Base-by-base conservation (phyloP, 1,140 invertebrate species). In the Hetaerina americana region DNA sequence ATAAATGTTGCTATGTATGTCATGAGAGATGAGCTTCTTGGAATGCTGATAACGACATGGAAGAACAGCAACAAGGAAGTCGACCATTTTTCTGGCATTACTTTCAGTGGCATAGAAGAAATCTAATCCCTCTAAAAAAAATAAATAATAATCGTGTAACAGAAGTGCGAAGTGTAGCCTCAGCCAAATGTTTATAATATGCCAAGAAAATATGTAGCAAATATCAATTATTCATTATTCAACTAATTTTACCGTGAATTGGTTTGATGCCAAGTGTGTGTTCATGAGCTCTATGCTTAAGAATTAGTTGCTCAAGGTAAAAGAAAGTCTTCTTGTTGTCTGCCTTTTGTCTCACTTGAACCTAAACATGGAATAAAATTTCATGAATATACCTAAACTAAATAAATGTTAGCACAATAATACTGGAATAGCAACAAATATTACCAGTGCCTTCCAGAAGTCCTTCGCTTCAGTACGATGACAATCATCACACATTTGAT, bases 261-360 rank as follows among this genome's bases (percentile, higher is more conserved):
- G 94, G 90, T 84, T 98, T 99, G 71, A 99, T 97, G 74, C 93
- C 95, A 27, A 97, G 82, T 22, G 95, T 93, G 77, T 95, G 91
- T 75, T 90, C 88, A 81, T 98, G 96, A 18, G 93, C 95, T 77
- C 91, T 93, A 79, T 98, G 91, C 79, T 99, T 99, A 70, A 99
- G 82, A 78, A 99, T 96, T 66, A 99, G 79, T 79, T 99, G 98
- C 81, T 99, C 98, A 77, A 99, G 84, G 79, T 99, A 99, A 79
- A 92, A 99, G 79, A 99, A 95, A 0, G 97, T 99, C 81, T 99
- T 99, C 78, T 97, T 97, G 80, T 98, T 98, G 72, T 92, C 90
- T 0, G 90, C 87, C 78, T 94, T 89, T 78, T 96, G 93, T 66
- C 92, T 81, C 0, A 95, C 87, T 87, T 95, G 92, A 27, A 94